Evolutionary conservation across 2,113 vertebrate genomes (phyloP), one percentile per base, ranked within the genome.

Genomic region (Spheniscus mendiculus): DNA sequence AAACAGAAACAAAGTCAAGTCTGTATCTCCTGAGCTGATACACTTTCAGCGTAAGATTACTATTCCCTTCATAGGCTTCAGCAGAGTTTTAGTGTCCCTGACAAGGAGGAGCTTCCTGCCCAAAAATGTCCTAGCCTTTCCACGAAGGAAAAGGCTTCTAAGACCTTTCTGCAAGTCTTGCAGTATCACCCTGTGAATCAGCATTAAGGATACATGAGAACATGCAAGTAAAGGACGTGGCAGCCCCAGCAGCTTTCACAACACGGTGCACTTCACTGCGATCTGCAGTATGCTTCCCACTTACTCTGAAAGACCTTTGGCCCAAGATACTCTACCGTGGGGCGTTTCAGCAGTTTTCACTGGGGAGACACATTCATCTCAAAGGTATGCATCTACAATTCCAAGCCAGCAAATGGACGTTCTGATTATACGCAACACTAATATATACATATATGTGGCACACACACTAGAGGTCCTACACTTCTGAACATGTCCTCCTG

Each of bases 191-290:
- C 26, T 1, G 2, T 20, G 70, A 40, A 9, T 14, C 40, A 49
- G 73, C 6, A 7, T 9, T 9, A 29, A 26, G 61, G 34, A 50
- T 27, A 7, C 29, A 16, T 0, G 12, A 1, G n/a, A 42, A 55
- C 22, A 5, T 2, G 9, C 25, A 38, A 21, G 44, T 1, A 36
- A 29, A 56, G 83, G 38, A 8, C 0, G 0, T 1, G 42, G 72
- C 67, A 76, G 83, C 32, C 58, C 71, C 73, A 19, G 58, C n/a
- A 52, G 65, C 81, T 77, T n/a, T 58, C 52, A 5, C 2, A 12
- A 5, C 58, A 23, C 0, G 0, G 22, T 4, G 7, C 9, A 0
- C 1, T 3, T 21, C 74, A 2, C 56, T 6, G 61, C 0, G 0
- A 22, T 2, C 30, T 14, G 30, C 65, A 11, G 9, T 2, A 2